A percentile compares a stretch with the other conserved stretches of the same genome.
Conservation (phyloP, 2,797 vertebrate species). For the Peromyscus aztecus region DNA sequence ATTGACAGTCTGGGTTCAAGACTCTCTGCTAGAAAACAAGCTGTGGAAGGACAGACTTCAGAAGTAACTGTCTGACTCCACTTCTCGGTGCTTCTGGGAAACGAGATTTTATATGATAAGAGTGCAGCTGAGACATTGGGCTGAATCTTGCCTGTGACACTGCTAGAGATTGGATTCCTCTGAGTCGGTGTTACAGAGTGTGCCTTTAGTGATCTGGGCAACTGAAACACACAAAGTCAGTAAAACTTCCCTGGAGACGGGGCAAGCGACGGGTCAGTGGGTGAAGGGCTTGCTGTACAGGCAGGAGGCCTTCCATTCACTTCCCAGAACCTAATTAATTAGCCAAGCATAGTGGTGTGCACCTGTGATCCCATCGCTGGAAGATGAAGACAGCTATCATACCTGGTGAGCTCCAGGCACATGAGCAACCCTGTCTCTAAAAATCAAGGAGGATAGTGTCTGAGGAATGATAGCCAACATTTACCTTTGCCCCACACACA, state of each 20-base stretch:
- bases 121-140: neutral
- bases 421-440: neutral
- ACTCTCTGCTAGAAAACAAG: neutral
- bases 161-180: neutral
- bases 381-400: neutral
- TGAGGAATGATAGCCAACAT: neutral
- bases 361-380: neutral
- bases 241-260: neutral
- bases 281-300: no score
- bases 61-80: neutral
- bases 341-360: neutral
- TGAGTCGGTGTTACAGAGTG: neutral
- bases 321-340: neutral
- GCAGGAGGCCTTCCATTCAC: no score
- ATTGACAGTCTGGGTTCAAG: neutral
- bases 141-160: neutral
- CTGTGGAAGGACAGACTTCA: neutral
- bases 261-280: neutral
- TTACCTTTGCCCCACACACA: neutral
- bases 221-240: neutral
- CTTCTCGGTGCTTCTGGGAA: neutral
- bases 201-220: neutral
- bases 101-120: neutral
- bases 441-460: neutral
- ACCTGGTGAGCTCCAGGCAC: neutral